Base-by-base conservation (phyloP, 1,140 invertebrate species). In the Nasonia longicornis region DNA sequence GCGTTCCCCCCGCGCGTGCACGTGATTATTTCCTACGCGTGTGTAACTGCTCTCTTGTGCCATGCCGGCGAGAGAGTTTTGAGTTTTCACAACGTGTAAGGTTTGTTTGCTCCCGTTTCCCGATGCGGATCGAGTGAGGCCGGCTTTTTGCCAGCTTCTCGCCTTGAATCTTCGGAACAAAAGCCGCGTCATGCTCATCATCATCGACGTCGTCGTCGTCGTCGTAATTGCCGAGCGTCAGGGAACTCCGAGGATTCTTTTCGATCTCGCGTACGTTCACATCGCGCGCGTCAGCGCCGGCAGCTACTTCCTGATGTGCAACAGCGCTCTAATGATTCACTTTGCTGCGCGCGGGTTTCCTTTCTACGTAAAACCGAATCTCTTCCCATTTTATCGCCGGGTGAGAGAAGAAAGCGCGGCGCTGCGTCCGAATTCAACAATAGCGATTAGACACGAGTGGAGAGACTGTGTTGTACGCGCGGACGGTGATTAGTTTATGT, bases 401-500 rank as follows among this genome's bases (percentile, higher is more conserved):
- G n/a, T n/a, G 6, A 58, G 6, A 58, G 52, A 20, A 58, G 52
- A n/a, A 58, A 58, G 52, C 48, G 8, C 14, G 2, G 8, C 14
- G 2, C 12, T 48, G 12, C 14, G 16, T 58, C 52, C 52, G 52
- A 58, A 58, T 58, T n/a, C 16, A 52, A 52, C 48, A 52, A 52
- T 52, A 16, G 20, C 52, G 52, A 20, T n/a, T 58, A n/a, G 1
- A 58, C 52, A 58, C 45, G 45, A 48, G 35, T 8, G 45, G 45
- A 48, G 48, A 52, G 1, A 52, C 48, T 58, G 52, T n/a, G 20
- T 58, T 20, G 20, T 20, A 7, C 16, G 20, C 7, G 20, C 2
- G 16, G 52, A 87, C 89, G 89, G 89, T 90, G 85, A 88, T 88
- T 89, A 87, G 87, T 90, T 91, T 90, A 89, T 89, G 88, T 90